Percentiles rank a stretch among this genome's conserved stretches.
Conservation (phyloP, 1,140 invertebrate genomes). For the Zaprionus lachaisei region DNA sequence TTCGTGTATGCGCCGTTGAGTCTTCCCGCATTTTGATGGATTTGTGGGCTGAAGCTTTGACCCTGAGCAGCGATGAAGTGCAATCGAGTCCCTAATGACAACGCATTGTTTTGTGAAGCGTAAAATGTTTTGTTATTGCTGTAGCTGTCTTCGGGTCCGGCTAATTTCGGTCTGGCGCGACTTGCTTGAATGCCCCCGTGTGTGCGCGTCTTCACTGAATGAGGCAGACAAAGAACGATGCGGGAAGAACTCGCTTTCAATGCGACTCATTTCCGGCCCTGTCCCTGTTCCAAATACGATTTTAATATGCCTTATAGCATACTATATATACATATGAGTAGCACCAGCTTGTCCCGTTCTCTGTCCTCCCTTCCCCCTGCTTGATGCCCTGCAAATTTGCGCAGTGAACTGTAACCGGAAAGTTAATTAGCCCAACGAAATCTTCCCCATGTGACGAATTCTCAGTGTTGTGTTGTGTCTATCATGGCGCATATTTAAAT, state of each 20-base stretch:
- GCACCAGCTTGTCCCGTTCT: slow-evolving; percentile 14
- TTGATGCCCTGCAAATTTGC: slow-evolving; percentile 52
- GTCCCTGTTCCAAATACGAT: slow-evolving; percentile 41
- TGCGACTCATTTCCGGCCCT: slow-evolving; percentile 73
- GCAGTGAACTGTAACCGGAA: slow-evolving; percentile 79
- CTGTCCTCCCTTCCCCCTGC: not conserved
- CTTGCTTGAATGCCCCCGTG: slow-evolving; percentile 64
- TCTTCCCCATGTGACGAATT: slow-evolving; percentile 24
- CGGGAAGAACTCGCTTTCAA: slow-evolving; percentile 27
- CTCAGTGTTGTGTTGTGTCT: not conserved
- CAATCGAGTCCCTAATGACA: slow-evolving; percentile 63
- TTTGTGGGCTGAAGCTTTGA: slow-evolving; percentile 47
- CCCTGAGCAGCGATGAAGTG: slow-evolving; percentile 37
- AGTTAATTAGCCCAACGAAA: slow-evolving; percentile 77
- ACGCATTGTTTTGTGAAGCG: slow-evolving; percentile 76
- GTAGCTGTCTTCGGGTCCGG: slow-evolving; percentile 31
- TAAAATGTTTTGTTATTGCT: slow-evolving; percentile 60
- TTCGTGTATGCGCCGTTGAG: slow-evolving; percentile 19
- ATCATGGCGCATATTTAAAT: slow-evolving; percentile 22
- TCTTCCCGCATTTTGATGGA: slow-evolving; percentile 74
- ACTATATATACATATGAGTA: slow-evolving; percentile 33
- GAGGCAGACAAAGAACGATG: slow-evolving; percentile 48
- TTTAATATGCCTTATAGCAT: slow-evolving; percentile 45
- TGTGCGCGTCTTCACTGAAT: slow-evolving; percentile 24
- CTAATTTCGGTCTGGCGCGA: slow-evolving; percentile 50